Evolutionary conservation across 23 tunicate species (phyloP).

Genomic region (Ciona savignyi): DNA sequence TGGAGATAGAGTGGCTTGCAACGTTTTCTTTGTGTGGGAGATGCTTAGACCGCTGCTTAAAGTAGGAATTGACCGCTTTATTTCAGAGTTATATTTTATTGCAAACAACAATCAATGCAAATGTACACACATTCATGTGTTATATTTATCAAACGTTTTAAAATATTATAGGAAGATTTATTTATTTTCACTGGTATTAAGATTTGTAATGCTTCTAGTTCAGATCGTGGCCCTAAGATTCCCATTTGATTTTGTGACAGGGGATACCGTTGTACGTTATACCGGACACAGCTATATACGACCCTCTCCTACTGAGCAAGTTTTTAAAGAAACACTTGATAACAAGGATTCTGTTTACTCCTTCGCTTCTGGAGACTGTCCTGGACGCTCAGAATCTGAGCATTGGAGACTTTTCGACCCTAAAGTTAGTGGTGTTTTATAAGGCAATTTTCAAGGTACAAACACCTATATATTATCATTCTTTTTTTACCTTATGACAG

Average conservation of each 20-base stretch:
- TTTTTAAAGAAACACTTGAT: slow-evolving; percentile 52
- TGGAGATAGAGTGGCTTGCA: slow-evolving; percentile 75
- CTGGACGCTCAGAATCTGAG: slow-evolving; percentile 50
- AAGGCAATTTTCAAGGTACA: no score
- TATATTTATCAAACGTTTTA: no score
- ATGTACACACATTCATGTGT: no score
- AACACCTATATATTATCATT: no score
- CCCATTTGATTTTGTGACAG: slow-evolving; percentile 4
- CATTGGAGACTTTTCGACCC: slow-evolving; percentile 31
- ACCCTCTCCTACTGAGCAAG: slow-evolving; percentile 51
- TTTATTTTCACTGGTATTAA: no score
- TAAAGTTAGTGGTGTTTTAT: slow-evolving; percentile 48
- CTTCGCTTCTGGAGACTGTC: slow-evolving; percentile 81
- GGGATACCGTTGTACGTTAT: slow-evolving; percentile 72
- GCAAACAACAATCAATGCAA: no score
- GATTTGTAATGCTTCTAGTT: no score
- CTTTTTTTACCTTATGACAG: slow-evolving; percentile 28
- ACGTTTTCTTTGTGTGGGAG: slow-evolving; percentile 90
- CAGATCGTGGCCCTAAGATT: neutral
- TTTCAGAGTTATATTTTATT: no score
- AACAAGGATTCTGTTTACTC: slow-evolving; percentile 77
- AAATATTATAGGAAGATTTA: no score
- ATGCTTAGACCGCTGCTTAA: slow-evolving; percentile 68
- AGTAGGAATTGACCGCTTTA: no score
- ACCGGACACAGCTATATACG: slow-evolving; percentile 81